phyloP scores from a whole-genome alignment of 2,888 invertebrate genomes.

The Cybosia mesomella region DNA sequence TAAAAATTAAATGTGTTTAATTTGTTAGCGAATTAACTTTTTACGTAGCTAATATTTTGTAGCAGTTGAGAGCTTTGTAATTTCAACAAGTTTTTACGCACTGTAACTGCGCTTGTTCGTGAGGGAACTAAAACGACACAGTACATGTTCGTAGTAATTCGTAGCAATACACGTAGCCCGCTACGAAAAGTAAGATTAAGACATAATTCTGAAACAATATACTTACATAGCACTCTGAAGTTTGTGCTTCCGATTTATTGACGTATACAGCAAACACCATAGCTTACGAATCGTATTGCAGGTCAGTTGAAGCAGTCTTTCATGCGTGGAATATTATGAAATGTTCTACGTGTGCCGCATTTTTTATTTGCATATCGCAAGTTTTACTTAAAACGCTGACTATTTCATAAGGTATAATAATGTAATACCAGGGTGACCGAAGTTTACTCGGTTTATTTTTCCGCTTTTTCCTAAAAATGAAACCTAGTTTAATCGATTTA shows the following conservation, averaged over 20 bases:
- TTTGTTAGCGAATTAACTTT: neutral
- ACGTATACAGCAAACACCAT: neutral
- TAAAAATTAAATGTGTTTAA: neutral
- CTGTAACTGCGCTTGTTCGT: constrained; percentile 2
- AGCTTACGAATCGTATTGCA: neutral
- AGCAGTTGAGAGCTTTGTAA: neutral
- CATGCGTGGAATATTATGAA: neutral
- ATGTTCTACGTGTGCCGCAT: neutral
- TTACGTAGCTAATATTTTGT: neutral
- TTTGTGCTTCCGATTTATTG: neutral
- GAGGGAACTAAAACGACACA: constrained; percentile 6
- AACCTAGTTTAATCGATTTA: no score
- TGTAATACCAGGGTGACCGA: no score
- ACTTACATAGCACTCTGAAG: neutral
- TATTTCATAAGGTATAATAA: no score
- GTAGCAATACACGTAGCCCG: constrained; percentile 3
- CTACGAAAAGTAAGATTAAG: constrained; percentile 3
- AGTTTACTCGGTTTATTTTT: no score
- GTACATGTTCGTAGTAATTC: constrained; percentile 1
- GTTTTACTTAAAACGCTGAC: no score
- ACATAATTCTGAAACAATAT: neutral
- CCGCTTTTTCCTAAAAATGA: no score
- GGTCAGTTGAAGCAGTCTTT: neutral
- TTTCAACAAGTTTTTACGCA: constrained; percentile 12
- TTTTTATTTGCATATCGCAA: neutral